phyloP scores from a whole-genome alignment of 2,113 vertebrate genomes.

The Melanerpes formicivorus region DNA sequence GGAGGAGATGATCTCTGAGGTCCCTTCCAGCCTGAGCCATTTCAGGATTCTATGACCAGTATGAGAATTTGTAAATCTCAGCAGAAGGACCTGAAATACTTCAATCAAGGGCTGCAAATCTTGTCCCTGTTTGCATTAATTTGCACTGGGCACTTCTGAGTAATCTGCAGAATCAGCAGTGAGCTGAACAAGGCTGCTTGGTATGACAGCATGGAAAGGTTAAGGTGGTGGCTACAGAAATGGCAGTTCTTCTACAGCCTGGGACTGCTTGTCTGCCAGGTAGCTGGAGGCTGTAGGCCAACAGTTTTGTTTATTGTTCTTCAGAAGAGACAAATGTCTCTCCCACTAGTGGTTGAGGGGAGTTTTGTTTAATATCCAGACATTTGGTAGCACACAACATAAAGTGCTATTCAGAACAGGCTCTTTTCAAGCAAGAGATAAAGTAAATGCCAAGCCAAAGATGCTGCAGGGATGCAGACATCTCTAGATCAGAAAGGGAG shows the following conservation, averaged over 20 bases:
- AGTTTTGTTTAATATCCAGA: not conserved
- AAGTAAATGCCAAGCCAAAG: conserved; percentile 42
- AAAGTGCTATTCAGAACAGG: conserved; percentile 28
- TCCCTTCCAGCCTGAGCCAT: no score
- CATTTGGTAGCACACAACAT: conserved; percentile 6
- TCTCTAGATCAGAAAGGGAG: conserved; percentile 14
- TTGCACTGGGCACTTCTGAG: not conserved
- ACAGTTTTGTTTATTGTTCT: conserved; percentile 11
- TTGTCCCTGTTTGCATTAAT: not conserved
- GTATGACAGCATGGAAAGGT: not conserved
- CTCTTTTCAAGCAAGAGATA: conserved; percentile 30
- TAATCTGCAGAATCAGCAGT: not conserved
- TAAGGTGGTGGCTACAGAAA: not conserved
- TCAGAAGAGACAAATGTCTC: conserved; percentile 20
- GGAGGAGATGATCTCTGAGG: no score
- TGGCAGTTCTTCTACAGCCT: not conserved
- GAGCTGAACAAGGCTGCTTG: not conserved
- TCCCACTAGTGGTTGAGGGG: not conserved
- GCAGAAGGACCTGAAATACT: not conserved
- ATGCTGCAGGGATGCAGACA: not conserved
- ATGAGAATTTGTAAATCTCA: not conserved
- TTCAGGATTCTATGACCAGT: not conserved
- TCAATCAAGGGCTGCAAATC: not conserved
- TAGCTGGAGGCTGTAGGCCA: conserved; percentile 13
- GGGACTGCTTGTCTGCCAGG: not conserved